These are phyloP conservation scores for Tamandua tetradactyla DNA, from an alignment of 2,797 vertebrate species.

Conservation along the genomic window DNA sequence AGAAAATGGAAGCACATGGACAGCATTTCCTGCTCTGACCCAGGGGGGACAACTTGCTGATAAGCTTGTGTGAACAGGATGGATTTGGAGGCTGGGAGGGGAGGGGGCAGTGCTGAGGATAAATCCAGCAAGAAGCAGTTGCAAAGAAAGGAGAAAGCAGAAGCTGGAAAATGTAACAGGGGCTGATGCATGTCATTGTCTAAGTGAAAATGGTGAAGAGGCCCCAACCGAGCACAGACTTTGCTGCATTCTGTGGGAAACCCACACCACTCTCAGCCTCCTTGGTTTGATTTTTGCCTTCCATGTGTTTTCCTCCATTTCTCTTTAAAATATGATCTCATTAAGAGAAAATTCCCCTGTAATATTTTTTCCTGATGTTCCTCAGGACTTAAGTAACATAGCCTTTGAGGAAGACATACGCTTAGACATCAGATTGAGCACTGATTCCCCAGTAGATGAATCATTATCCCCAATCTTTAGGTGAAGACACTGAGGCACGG, in stretches of 20 bases:
- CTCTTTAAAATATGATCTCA: background rate
- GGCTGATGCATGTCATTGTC: rapidly evolving
- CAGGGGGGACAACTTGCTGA: background rate
- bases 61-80: background rate
- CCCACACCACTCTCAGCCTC: no score
- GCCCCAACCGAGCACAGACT: background rate
- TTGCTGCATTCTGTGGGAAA: background rate
- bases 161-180: background rate
- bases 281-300: background rate
- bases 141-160: background rate
- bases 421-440: no score
- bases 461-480: background rate
- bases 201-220: background rate
- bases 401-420: background rate
- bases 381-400: background rate
- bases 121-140: background rate
- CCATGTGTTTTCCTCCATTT: background rate
- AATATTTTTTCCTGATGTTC: background rate
- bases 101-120: background rate
- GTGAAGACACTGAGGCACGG: background rate
- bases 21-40: background rate
- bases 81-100: background rate
- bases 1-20: no score
- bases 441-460: no score
- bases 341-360: background rate